phyloP scores from a whole-genome alignment of 1,140 invertebrate species.

The Chymomyza costata region DNA sequence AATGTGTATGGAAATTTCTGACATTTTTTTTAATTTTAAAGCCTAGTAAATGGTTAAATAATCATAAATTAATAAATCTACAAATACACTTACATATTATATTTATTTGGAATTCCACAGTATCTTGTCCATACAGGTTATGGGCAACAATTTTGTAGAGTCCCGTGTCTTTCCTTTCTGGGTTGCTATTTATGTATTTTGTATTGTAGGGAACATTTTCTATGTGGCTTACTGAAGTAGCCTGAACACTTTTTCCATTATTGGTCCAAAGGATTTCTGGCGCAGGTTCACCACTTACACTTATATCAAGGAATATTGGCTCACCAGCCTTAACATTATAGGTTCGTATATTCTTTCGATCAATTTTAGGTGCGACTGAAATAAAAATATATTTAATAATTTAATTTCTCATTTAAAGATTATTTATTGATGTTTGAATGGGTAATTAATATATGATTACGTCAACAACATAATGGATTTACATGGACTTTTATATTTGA shows the following conservation, averaged over 20 bases:
- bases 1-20: too few relatives aligned
- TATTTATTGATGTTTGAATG: too few relatives aligned
- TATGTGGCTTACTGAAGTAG: slow-evolving; percentile 79
- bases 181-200: slow-evolving; percentile 88
- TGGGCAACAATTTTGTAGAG: slow-evolving; percentile 89
- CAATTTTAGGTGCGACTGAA: slow-evolving; percentile 93
- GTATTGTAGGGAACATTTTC: slow-evolving; percentile 92
- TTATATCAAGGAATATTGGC: slow-evolving; percentile 91
- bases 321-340: slow-evolving; percentile 93
- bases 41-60: too few relatives aligned
- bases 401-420: slow-evolving; percentile 7
- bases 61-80: too few relatives aligned
- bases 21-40: too few relatives aligned
- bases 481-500: too few relatives aligned
- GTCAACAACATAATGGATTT: too few relatives aligned
- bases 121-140: slow-evolving; percentile 92
- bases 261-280: slow-evolving; percentile 86
- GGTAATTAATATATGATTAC: too few relatives aligned
- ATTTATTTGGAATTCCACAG: slow-evolving; percentile 92
- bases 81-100: slow-evolving; percentile 86
- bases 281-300: slow-evolving; percentile 94
- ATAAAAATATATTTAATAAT: slow-evolving; percentile 33
- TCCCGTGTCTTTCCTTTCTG: slow-evolving; percentile 89
- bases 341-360: slow-evolving; percentile 90
- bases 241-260: slow-evolving; percentile 79